Base-by-base conservation (phyloP, 2,113 vertebrate species). In the Pteruthius melanotis region DNA sequence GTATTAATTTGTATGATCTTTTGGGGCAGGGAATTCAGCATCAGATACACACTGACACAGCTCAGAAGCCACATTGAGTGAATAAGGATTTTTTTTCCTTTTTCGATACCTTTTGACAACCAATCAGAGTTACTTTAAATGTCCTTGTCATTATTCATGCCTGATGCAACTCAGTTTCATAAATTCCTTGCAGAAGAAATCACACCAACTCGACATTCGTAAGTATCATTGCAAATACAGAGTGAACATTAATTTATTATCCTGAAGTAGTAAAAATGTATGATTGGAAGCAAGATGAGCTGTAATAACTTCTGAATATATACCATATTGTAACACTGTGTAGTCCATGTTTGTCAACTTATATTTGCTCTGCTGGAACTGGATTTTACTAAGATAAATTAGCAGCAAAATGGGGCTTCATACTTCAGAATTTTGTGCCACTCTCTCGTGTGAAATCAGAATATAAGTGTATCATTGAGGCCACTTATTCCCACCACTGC, bases 301-400 rank as follows among this genome's bases (percentile, higher is more conserved):
- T 93, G 74, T 80, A 97, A 95, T 96, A 96, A 95, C 42, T 96
- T 95, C 82, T 94, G 90, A 98, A 95, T 94, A 91, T 37, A 69
- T 97, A 95, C 87, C 50, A 70, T 84, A 97, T 93, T 97, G 96
- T 95, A 91, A 81, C 69, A 83, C 4, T 2, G 6, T 91, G 27
- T 65, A 96, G 56, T 78, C 75, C 63, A 49, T 71, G 33, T 97
- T 93, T 96, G 74, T 94, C 96, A 80, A 79, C 94, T 97, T 95
- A 89, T 44, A 12, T 97, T 95, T 97, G 20, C 88, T 96, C 60
- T 87, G 27, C 37, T 90, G 81, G 92, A 96, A 77, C 78, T 96
- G 84, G 97, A 96, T 96, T 97, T 97, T 94, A 96, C 97, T 97
- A 97, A 98, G 82, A 84, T 95, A 94, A 97, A 98, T 97, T 97